Base-by-base conservation (phyloP, 2,888 invertebrate species). In the Pachycephus smyrnensis region DNA sequence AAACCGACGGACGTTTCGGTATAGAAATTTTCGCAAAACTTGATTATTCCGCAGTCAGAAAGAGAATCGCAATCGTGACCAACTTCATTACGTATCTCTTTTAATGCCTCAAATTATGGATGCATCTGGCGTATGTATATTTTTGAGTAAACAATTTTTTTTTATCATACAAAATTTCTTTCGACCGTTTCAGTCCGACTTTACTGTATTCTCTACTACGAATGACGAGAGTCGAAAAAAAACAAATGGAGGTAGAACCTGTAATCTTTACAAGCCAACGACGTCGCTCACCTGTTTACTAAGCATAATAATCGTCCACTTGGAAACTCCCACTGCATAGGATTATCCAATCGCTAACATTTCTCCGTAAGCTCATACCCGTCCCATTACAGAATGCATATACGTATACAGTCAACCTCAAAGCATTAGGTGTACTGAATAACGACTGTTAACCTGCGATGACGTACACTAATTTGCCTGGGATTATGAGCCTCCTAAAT, bases 291-390 rank as follows among this genome's bases (percentile, higher is more conserved):
- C 81, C 83, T 83, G 84, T 83, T 55, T 55, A 55, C 55, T 84
- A 82, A 81, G 82, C 84, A 85, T 84, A 85, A 86, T 86, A 87
- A 86, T 84, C 80, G 82, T 77, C 81, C 82, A 83, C 83, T 77
- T 79, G 74, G 76, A n/a, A 74, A 74, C 36, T 75, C 78, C 11
- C 78, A n/a, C 69, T 71, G 79, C 81, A 81, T 81, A 82, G 83
- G 85, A 85, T 86, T 85, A 86, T 82, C 82, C 81, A 80, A 83
- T 83, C 82, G 78, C 81, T 77, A 79, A 55, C 23, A 23, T 55
- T 55, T 55, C 76, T 37, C 31, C 31, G 55, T 69, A 69, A 81
- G 84, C 84, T 82, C 75, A 77, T 55, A 55, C 71, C 78, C 75
- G 79, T 76, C 76, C 75, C 79, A 71, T 36, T 76, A 79, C 74